A percentile compares a stretch with the other conserved stretches of the same genome.
Conservation (phyloP, 2,113 vertebrate species). For the mouse (Mus musculus) region DNA sequence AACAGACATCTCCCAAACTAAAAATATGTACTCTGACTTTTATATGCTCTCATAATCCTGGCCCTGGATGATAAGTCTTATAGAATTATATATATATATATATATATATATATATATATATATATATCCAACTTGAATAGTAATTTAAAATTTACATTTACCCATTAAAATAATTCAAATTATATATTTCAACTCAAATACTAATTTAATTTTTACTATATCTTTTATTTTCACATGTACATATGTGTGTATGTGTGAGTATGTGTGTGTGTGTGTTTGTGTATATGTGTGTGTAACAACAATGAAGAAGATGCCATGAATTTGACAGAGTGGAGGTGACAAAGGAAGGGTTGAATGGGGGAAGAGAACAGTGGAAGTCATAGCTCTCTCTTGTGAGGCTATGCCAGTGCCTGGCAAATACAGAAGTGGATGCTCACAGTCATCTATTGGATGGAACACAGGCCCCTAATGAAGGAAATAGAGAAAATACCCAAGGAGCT, state of each 20-base stretch:
- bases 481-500: too few species aligned
- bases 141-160: not conserved
- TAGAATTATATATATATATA: not conserved
- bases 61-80: constrained; percentile 28
- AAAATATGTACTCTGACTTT: constrained; percentile 13
- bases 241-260: not conserved
- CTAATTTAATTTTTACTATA: not conserved
- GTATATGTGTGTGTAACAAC: not conserved
- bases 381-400: too few species aligned
- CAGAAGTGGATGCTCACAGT: too few species aligned
- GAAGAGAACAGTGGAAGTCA: not conserved
- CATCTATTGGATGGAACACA: too few species aligned
- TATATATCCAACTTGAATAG: not conserved
- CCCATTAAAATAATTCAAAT: not conserved
- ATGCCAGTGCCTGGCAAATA: too few species aligned
- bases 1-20: not conserved
- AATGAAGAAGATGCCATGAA: not conserved
- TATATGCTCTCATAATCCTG: constrained; percentile 29
- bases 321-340: not conserved
- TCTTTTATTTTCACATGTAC: not conserved
- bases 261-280: not conserved
- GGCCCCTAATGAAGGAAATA: too few species aligned
- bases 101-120: not conserved
- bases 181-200: not conserved
- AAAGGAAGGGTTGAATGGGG: not conserved